Percentiles rank a stretch among this genome's conserved stretches.
Conservation (phyloP, 2,888 invertebrate species). For the Conistra vaccinii region DNA sequence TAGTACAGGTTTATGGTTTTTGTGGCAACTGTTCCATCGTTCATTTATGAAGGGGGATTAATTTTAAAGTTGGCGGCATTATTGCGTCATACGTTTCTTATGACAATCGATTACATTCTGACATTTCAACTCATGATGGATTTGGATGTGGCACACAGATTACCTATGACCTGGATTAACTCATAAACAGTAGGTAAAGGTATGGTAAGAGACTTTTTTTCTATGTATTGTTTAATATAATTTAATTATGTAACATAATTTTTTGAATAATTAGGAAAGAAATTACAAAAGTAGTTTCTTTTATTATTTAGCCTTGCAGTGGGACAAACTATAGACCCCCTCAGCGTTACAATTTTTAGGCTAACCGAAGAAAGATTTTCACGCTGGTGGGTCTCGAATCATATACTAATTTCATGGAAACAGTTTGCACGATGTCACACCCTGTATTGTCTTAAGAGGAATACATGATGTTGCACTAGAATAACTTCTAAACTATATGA, state of each 20-base stretch:
- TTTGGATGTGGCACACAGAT: not conserved
- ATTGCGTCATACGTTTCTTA: not conserved
- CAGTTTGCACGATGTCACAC: not conserved
- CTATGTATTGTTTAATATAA: not conserved
- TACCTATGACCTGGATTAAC: no score
- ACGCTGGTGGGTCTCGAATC: not conserved
- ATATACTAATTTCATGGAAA: not conserved
- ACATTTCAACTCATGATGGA: not conserved
- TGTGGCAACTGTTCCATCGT: conserved; percentile 1
- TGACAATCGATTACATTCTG: not conserved
- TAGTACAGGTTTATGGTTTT: conserved; percentile 19
- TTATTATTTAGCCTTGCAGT: no score
- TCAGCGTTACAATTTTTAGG: not conserved
- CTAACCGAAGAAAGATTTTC: not conserved
- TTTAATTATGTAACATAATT: not conserved
- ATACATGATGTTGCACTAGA: not conserved
- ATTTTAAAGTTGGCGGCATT: not conserved
- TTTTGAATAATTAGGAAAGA: not conserved
- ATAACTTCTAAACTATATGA: conserved; percentile 12
- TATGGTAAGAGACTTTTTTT: not conserved
- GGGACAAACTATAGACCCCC: no score
- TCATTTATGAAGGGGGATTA: conserved; percentile 4
- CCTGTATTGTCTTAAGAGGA: not conserved
- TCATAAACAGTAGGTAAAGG: no score
- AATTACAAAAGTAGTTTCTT: no score